phyloP scores from a whole-genome alignment of 2,888 invertebrate genomes.

The Enchytraeus crypticus region DNA sequence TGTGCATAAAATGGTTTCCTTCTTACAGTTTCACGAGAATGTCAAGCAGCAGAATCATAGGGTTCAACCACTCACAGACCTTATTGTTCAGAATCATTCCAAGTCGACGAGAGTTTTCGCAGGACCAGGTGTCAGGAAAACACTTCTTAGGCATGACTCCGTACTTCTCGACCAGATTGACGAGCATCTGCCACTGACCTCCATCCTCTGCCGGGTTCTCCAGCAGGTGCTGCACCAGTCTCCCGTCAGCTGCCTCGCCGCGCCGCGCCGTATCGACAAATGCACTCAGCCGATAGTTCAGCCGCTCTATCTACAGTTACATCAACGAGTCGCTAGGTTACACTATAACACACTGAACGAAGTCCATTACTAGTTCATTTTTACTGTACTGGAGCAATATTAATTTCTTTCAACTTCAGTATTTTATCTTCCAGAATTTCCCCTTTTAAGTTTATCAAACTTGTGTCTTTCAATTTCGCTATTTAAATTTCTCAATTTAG shows the following conservation, averaged over 20 bases:
- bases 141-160: constrained; percentile 80
- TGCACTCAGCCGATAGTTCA: constrained; percentile 74
- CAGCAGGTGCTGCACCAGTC: constrained; percentile 69
- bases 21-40: no score
- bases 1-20: no score
- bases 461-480: no score
- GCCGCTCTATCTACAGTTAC: constrained; percentile 61
- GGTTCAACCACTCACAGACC: no score
- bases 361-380: no score
- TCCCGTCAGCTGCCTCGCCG: constrained; percentile 68
- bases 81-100: constrained; percentile 73
- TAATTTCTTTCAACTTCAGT: no score
- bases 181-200: constrained; percentile 84
- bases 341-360: background rate
- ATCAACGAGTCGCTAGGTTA: background rate
- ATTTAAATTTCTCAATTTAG: no score
- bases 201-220: constrained; percentile 44
- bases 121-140: constrained; percentile 74
- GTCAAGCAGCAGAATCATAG: no score
- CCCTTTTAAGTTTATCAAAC: no score
- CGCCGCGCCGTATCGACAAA: constrained; percentile 67
- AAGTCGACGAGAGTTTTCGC: constrained; percentile 65
- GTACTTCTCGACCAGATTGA: constrained; percentile 74
- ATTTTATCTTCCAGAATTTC: no score
- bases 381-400: no score